Evolutionary conservation across 2,888 invertebrate species (phyloP), one percentile per base, ranked within the genome.

Genomic region (Tipula vernalis): DNA sequence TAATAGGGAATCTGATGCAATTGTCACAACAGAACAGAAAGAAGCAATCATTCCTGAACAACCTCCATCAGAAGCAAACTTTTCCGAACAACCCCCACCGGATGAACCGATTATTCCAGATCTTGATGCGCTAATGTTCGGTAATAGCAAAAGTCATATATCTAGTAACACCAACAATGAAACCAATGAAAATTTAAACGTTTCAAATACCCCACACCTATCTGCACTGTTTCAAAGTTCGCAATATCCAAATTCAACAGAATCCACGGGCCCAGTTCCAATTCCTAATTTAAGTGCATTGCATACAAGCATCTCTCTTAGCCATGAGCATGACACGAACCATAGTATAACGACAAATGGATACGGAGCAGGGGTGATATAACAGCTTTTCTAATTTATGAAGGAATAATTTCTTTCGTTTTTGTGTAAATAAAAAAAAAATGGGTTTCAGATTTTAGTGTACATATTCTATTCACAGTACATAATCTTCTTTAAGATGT

Each of bases 361-460:
- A 71, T 71, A 71, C 10, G 71, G 28, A 5, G 71, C 6, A 28
- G 10, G 12, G 4, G 28, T 28, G 28, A 28, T 28, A 28, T 28
- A 28, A 28, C 2, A 28, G 28, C 28, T 28, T 28, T 28, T 28
- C 28, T 28, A 28, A 28, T 1, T 28, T 28, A 28, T 39, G 95
- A 92, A 86, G 92, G 94, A 88, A 93, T 93, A 89, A 92, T 93
- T 87, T 94, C 96, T 28, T 28, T 28, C 28, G 28, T 28, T 28
- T 28, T 28, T 28, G 28, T 28, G 28, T 28, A 28, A 28, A 28
- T 28, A 28, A 28, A 28, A 28, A 28, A 28, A 28, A 28, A 0
- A 1, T 28, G 28, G 28, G 28, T 28, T 28, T 28, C 28, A 28
- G 28, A 28, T 28, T 28, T 28, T 1, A 28, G 28, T 28, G 28